Conservation (phyloP, 1,140 invertebrate species). For the Schlechtendalia chinensis region DNA sequence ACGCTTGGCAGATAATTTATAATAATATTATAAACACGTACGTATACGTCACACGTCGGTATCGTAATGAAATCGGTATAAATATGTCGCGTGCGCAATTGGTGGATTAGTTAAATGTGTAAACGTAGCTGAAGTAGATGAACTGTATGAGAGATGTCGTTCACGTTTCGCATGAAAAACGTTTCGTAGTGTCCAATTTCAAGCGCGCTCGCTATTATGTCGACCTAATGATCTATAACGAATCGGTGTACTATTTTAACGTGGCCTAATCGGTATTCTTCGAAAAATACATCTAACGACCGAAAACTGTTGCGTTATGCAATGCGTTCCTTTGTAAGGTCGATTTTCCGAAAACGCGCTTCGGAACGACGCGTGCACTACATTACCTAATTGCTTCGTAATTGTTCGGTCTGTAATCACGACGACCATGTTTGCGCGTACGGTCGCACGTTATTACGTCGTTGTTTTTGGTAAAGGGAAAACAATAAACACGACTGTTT, state of each 20-base stretch:
- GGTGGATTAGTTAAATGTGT: not conserved
- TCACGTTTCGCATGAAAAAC: not conserved
- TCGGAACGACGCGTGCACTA: not conserved
- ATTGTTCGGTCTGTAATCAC: constrained; percentile 11
- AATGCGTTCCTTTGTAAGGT: not conserved
- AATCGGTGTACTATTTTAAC: not conserved
- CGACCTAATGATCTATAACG: constrained; percentile 10
- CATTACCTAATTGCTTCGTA: constrained; percentile 10
- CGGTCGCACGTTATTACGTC: not conserved
- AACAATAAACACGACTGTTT: not conserved
- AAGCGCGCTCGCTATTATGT: not conserved
- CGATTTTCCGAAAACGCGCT: not conserved
- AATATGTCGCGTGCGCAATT: too few species aligned
- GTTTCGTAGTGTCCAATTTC: not conserved
- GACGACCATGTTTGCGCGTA: not conserved
- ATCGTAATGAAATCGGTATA: not conserved
- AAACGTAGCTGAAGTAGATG: not conserved
- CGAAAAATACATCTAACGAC: not conserved
- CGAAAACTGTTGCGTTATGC: not conserved
- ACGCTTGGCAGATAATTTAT: constrained; percentile 13
- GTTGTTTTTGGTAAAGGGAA: constrained; percentile 6
- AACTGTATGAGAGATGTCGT: not conserved
- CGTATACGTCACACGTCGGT: not conserved
- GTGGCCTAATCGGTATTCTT: not conserved
- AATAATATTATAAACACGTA: not conserved